A percentile compares a stretch with the other conserved stretches of the same genome.
Conservation (phyloP, 37 sponge, comb jelly and placozoan genomes). For the Petrosia ficiformis region DNA sequence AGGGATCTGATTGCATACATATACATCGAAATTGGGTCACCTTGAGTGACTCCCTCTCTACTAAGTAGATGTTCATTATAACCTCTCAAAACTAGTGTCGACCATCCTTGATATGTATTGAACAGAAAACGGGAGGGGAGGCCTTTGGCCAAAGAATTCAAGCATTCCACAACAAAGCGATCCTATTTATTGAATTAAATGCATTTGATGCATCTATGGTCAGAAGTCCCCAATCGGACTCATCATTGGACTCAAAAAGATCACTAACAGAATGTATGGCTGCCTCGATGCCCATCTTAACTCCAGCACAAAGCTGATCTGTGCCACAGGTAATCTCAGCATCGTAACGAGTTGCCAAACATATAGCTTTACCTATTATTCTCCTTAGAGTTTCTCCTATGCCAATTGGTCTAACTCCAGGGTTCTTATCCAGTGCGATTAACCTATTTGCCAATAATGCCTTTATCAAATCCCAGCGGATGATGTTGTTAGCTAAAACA, state of each 20-base stretch:
- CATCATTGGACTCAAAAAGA: slow-evolving; percentile 5
- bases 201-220: slow-evolving; percentile 8
- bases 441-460: slow-evolving; percentile 11
- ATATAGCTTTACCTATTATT: slow-evolving; percentile 24
- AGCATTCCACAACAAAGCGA: slow-evolving; percentile 14
- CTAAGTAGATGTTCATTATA: slow-evolving; percentile 6
- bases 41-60: slow-evolving; percentile 46
- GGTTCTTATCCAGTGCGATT: slow-evolving; percentile 23
- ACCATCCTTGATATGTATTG: background rate
- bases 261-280: slow-evolving; percentile 18
- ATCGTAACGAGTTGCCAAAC: background rate
- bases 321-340: slow-evolving; percentile 7
- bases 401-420: slow-evolving; percentile 28
- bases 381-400: slow-evolving; percentile 22
- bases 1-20: slow-evolving; percentile 17
- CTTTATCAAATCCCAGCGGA: background rate
- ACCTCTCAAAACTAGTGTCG: background rate
- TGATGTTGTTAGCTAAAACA: background rate
- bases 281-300: slow-evolving; percentile 22
- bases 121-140: slow-evolving; percentile 10
- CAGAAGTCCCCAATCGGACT: slow-evolving; percentile 1
- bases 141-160: slow-evolving; percentile 7
- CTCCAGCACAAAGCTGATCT: slow-evolving; percentile 27
- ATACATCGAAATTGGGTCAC: slow-evolving; percentile 34
- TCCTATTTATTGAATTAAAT: slow-evolving; percentile 15